Base-by-base conservation (phyloP, 37 sponge, comb jelly and placozoan genomes). In the Haliclona indistincta region DNA sequence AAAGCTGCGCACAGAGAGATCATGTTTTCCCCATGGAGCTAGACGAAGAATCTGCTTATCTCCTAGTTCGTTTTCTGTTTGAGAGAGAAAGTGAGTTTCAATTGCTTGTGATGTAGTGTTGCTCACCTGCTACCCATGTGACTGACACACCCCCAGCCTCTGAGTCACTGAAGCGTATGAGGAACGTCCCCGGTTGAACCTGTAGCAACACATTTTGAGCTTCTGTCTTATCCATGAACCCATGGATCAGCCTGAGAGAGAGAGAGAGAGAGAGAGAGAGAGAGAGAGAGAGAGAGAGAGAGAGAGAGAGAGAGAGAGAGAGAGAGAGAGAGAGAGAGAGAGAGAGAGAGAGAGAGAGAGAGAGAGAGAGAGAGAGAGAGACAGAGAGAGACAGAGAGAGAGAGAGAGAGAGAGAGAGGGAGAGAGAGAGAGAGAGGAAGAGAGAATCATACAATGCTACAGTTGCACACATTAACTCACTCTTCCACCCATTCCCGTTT, bases 161-260 rank as follows among this genome's bases (percentile, higher is more conserved):
- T 20, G 85, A 75, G 47, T 89, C 94, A 68, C 88, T 89, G 77
- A 96, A 96, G 30, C 94, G 70, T 7, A 93, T 74, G 40, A 96
- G 74, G 64, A 96, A 96, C 13, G 94, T 96, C 2, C 95, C 97
- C 11, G 71, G 68, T 3, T 65, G 73, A 71, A 80, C 79, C 45
- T 64, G 37, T 10, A 80, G 38, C 36, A 96, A 80, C 68, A 90
- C 43, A 42, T 86, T 81, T 38, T 90, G 85, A 23, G 97, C 97
- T 43, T 87, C 91, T 40, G 43, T 43, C 81, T 84, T 93, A 68
- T 89, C 77, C 78, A 96, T 77, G 75, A 96, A 96, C 1, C 97
- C 97, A 25, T 81, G 76, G 36, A 96, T 90, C 76, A 91, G 68
- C 17, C 93, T 93, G n/a, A n/a, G n/a, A n/a, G n/a, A n/a, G n/a